A percentile compares a stretch with the other conserved stretches of the same genome.
Conservation (phyloP, 2,113 vertebrate species). For the Halichoerus grypus region DNA sequence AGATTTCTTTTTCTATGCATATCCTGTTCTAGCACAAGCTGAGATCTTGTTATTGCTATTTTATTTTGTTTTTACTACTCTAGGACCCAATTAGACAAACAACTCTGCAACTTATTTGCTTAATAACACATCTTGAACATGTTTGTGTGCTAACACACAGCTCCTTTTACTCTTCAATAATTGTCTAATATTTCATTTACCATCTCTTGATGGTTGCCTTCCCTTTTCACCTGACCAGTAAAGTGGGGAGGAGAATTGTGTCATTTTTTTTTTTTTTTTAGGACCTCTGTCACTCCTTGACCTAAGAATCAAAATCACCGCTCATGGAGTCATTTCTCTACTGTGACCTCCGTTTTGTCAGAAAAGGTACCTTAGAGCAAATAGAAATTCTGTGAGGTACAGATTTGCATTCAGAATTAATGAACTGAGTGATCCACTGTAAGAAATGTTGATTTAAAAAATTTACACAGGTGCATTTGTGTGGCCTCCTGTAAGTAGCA, state of each 20-base stretch:
- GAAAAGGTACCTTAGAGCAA: not conserved
- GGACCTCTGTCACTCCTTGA: not conserved
- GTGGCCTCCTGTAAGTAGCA: not conserved
- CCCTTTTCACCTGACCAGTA: not conserved
- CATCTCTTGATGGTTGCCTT: not conserved
- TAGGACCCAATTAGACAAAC: not conserved
- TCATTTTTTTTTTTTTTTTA: not conserved
- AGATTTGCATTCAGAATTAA: slow-evolving; percentile 12
- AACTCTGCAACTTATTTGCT: not conserved
- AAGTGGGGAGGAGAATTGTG: not conserved
- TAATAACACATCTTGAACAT: not conserved
- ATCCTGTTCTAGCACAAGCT: not conserved
- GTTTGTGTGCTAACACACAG: not conserved
- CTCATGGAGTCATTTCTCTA: not conserved
- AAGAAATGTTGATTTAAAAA: not conserved
- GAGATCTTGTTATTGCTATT: not conserved
- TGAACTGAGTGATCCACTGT: not conserved
- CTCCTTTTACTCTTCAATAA: not conserved
- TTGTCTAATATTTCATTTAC: not conserved
- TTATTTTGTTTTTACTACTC: not conserved
- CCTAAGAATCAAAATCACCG: not conserved
- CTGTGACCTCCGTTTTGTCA: not conserved
- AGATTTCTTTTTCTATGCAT: not conserved
- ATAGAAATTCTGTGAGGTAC: not conserved
- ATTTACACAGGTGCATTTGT: not conserved